Base-by-base conservation (phyloP, 2,888 invertebrate genomes). In the Thymelicus lineola region DNA sequence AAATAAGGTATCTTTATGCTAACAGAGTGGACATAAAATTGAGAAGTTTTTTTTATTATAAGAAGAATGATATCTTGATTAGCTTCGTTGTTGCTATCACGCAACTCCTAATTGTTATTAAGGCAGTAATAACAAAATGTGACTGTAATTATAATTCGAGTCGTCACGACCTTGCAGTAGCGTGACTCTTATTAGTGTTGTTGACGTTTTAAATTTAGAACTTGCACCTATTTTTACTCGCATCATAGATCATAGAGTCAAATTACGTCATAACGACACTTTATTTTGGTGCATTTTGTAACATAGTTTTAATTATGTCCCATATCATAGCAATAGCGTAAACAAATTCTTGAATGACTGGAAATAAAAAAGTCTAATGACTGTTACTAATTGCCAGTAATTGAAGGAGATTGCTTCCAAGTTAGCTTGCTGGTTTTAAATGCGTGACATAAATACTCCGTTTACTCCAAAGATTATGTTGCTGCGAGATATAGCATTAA, bases 201-300 rank as follows among this genome's bases (percentile, higher is more conserved):
- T 69, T 69, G 63, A 64, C 50, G 38, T 59, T 64, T 64, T 69
- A 59, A 64, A 69, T 64, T 69, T 64, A 69, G 64, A 69, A 69
- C 69, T 64, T 63, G 42, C 63, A 69, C 45, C 69, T 69, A 69
- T 69, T 69, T 69, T 42, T 50, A 58, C 61, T 58, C 35, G 50
- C 63, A 69, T 69, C 58, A 50, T 63, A 62, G 63, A 64, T 69
- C 63, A 64, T 69, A 53, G 58, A 48, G 65, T 65, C 60, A 65
- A 70, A 59, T 64, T 28, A 65, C 60, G 35, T 53, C 14, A 53
- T 59, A 10, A 12, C 46, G 10, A 63, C 58, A 38, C 42, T n/a
- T 17, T 35, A 6, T 53, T 59, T 53, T 12, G 20, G 12, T 20
- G 20, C 20, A 12, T 20, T 53, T 20, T 53, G 6, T 48, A 20